These are phyloP conservation scores for Phenganax subtilis DNA, from an alignment of 92 coral and sea anemone genomes.

Conservation along the genomic window DNA sequence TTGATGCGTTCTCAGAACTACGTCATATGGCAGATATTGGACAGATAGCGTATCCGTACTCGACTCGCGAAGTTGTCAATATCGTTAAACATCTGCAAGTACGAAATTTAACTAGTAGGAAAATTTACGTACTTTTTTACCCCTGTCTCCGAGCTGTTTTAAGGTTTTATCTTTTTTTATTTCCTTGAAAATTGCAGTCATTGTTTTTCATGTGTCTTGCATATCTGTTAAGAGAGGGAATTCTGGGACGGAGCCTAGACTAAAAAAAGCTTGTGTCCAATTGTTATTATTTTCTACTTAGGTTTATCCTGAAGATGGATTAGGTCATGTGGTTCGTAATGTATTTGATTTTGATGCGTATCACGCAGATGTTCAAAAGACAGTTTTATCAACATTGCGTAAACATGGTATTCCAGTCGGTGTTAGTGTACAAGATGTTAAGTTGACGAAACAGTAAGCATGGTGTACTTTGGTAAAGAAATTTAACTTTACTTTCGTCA, in stretches of 20 bases:
- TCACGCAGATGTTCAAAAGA: slow-evolving; percentile 89
- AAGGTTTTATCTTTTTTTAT: no score
- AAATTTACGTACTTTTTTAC: no score
- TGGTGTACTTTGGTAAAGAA: no score
- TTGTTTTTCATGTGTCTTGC: no score
- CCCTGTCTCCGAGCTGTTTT: no score
- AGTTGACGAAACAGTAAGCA: slow-evolving; percentile 47
- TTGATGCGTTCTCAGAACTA: slow-evolving; percentile 87
- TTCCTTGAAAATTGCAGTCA: no score
- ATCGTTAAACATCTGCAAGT: slow-evolving; percentile 94
- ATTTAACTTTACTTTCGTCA: no score
- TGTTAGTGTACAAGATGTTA: slow-evolving; percentile 61
- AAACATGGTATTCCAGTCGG: slow-evolving; percentile 98
- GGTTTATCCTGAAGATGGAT: slow-evolving; percentile 89
- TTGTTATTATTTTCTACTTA: slow-evolving; percentile 18
- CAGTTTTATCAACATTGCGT: slow-evolving; percentile 80
- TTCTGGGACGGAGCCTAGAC: no score
- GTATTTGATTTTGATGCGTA: slow-evolving; percentile 97
- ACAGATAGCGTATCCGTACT: slow-evolving; percentile 90
- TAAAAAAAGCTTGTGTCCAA: background rate
- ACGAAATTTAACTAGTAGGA: background rate
- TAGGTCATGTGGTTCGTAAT: slow-evolving; percentile 90
- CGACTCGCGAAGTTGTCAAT: slow-evolving; percentile 94
- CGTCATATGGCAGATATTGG: slow-evolving; percentile 95
- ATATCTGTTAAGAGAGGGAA: no score